These are phyloP conservation scores for Eonycteris spelaea DNA, from an alignment of 2,113 vertebrate genomes.

Conservation along the genomic window DNA sequence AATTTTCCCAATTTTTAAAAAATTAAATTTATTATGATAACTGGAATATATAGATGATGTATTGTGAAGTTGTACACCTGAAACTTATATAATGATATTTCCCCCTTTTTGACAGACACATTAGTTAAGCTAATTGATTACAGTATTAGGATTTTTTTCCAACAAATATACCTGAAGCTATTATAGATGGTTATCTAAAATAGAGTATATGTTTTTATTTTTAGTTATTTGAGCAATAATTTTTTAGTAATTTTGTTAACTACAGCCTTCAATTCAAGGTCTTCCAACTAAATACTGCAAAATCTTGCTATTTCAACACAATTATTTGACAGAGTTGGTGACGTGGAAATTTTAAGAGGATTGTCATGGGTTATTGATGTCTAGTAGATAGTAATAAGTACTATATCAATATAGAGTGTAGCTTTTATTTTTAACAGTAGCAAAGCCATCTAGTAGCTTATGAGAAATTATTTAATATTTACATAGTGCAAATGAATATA, in stretches of 20 bases:
- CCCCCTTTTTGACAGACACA: not conserved
- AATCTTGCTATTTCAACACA: not conserved
- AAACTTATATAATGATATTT: too few relatives aligned
- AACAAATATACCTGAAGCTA: not conserved
- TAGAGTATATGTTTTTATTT: not conserved
- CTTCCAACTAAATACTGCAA: not conserved
- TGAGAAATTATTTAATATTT: not conserved
- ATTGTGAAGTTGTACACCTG: too few relatives aligned
- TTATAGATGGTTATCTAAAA: not conserved
- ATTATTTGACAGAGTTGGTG: not conserved
- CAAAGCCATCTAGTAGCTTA: not conserved
- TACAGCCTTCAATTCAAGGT: not conserved
- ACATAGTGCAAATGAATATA: not conserved
- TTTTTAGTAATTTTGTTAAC: not conserved
- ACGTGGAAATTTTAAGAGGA: not conserved
- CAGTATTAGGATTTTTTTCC: not conserved
- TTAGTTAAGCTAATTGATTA: not conserved
- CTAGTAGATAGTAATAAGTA: not conserved
- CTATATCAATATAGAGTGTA: not conserved
- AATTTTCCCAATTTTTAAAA: too few relatives aligned
- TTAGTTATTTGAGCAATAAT: not conserved
- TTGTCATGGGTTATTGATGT: not conserved
- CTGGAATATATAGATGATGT: too few relatives aligned
- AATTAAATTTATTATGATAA: too few relatives aligned
- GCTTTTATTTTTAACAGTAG: slow-evolving; percentile 3